phyloP scores from a whole-genome alignment of 2,888 invertebrate species.

The Noctuana brunneofusca region DNA sequence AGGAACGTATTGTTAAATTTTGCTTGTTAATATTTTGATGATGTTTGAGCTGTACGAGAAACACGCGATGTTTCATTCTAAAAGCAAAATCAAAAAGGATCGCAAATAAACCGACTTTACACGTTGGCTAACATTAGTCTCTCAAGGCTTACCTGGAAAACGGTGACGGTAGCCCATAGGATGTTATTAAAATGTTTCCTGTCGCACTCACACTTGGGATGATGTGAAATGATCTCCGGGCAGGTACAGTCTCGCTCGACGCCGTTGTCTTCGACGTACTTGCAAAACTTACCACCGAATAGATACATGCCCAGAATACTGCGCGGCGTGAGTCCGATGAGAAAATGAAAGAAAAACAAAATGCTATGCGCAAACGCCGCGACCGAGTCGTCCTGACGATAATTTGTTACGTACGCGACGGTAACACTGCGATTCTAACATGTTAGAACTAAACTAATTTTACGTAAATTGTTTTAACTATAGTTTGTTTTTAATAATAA shows the following conservation, averaged over 20 bases:
- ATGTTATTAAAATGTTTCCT: conserved; percentile 99
- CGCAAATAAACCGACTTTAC: conserved; percentile 77
- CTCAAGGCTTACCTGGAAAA: conserved; percentile 94
- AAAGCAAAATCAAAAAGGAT: conserved; percentile 67
- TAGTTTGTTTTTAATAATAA: background rate
- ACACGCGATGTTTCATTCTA: conserved; percentile 67
- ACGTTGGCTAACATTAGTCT: conserved; percentile 65
- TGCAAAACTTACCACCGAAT: conserved; percentile 99
- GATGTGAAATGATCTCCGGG: conserved; percentile 94
- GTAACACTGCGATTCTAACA: conserved; percentile 76
- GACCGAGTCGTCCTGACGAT: conserved; percentile 68
- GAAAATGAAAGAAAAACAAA: conserved; percentile 79
- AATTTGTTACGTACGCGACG: conserved; percentile 62
- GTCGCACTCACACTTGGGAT: conserved; percentile 96
- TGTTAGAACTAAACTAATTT: conserved; percentile 40
- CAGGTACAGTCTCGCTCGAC: conserved; percentile 95
- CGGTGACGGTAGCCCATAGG: conserved; percentile 98
- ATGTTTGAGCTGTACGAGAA: conserved; percentile 55
- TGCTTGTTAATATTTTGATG: conserved; percentile 19
- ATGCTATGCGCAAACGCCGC: conserved; percentile 80
- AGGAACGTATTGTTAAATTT: conserved; percentile 24
- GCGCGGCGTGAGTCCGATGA: conserved; percentile 56
- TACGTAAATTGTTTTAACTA: conserved; percentile 17
- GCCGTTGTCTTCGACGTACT: conserved; percentile 94
- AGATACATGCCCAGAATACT: conserved; percentile 99